Evolutionary conservation across 2,888 invertebrate genomes (phyloP), one percentile per base, ranked within the genome.

Genomic region (Carterocephalus palaemon): DNA sequence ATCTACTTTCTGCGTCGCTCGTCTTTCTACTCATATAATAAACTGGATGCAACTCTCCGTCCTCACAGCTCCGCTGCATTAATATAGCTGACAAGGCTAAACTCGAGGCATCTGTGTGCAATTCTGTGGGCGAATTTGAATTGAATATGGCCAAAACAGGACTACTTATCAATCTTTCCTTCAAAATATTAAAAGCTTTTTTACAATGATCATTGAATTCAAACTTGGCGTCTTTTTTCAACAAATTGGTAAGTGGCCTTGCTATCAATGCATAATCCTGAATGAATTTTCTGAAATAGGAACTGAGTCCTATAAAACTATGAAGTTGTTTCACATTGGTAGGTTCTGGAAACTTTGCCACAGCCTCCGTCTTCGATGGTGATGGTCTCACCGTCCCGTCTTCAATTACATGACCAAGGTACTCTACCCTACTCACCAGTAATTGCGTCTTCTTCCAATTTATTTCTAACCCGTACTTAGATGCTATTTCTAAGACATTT

Each of bases 401-500:
- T 10, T 43, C 32, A 4, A 50, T 43, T 0, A 40, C 6, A 15
- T 48, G 26, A 22, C 52, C 55, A 8, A 54, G 28, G 39, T 51
- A 53, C 34, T 55, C 52, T 7, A 56, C 41, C 13, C 33, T 29
- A 26, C 29, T 49, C 26, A 54, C 43, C 7, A 68, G 22, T 49
- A 71, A 60, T 12, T 62, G 52, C 46, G 67, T 67, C 31, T n/a
- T n/a, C n/a, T 59, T 59, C 34, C 40, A 46, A 34, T 48, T 48
- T 33, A 48, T 34, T 39, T 32, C 38, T 42, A 43, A 32, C 17
- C 45, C 48, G 41, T 41, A 41, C 19, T 46, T 20, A 5, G 48
- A 17, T 19, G 40, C 20, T 4, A 47, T 34, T 40, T 46, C 36
- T 19, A 40, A 32, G 4, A 54, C 53, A 34, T 39, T 5, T 19